These are phyloP conservation scores for Netelia melanura DNA, from an alignment of 2,888 invertebrate species.

Conservation along the genomic window DNA sequence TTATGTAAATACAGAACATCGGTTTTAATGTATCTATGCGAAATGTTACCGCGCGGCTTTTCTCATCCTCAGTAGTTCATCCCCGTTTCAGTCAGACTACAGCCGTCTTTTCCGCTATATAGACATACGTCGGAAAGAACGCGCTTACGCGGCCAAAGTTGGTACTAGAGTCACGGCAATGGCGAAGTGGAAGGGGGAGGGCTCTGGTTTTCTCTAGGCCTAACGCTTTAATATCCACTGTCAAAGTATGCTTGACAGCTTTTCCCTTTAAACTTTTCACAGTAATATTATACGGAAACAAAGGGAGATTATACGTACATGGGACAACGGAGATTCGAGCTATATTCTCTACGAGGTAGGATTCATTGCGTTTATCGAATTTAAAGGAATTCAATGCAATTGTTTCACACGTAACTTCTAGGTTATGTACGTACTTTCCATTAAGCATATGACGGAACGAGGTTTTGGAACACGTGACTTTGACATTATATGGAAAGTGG, in stretches of 20 bases:
- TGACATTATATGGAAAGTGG: too few relatives aligned
- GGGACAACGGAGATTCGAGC: conserved; percentile 42
- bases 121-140: background rate
- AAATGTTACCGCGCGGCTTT: conserved; percentile 36
- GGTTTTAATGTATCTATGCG: conserved; percentile 26
- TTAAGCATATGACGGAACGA: too few relatives aligned
- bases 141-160: background rate
- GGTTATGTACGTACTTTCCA: background rate
- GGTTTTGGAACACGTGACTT: too few relatives aligned
- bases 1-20: conserved; percentile 21
- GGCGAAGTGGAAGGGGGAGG: background rate
- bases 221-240: conserved; percentile 22
- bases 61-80: conserved; percentile 61
- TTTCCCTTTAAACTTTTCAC: conserved; percentile 4
- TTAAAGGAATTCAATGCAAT: background rate
- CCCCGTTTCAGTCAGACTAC: conserved; percentile 62
- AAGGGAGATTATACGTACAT: conserved; percentile 5
- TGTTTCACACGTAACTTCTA: background rate
- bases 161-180: conserved; percentile 11
- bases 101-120: conserved; percentile 44
- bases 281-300: background rate
- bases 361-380: background rate
- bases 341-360: background rate
- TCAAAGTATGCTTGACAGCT: conserved; percentile 27
- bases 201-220: conserved; percentile 3